Percentiles rank a stretch among this genome's conserved stretches.
Evolutionary conservation across 1,140 invertebrate species (phyloP).

Genomic region (Calliphora vicina): DNA sequence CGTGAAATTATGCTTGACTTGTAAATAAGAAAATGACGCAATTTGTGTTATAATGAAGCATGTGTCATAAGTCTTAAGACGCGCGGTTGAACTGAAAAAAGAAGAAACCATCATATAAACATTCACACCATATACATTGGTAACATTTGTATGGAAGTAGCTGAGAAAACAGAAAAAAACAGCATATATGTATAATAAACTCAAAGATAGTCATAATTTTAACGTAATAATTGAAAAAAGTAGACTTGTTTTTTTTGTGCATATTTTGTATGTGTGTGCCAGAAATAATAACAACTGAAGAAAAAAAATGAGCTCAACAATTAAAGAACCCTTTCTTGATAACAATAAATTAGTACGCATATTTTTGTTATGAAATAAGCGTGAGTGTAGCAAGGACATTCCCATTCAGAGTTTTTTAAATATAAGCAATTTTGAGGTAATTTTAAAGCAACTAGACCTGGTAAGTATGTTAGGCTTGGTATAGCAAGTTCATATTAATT

Average conservation of each 20-base stretch:
- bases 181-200: neutral
- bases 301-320: neutral
- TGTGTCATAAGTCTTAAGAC: constrained; percentile 13
- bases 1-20: constrained; percentile 16
- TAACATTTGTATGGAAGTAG: neutral
- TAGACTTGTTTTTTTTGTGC: neutral
- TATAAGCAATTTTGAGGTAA: no score
- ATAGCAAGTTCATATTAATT: no score
- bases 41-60: constrained; percentile 13
- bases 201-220: neutral
- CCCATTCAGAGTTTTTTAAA: no score
- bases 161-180: neutral
- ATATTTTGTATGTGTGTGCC: no score
- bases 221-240: neutral
- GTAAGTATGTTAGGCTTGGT: no score
- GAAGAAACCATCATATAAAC: no score
- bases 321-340: neutral
- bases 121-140: neutral
- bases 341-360: neutral
- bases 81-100: neutral
- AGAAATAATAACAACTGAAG: neutral
- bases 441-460: no score
- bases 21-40: constrained; percentile 16
- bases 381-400: no score
- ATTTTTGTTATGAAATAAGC: no score